These are phyloP conservation scores for Heterohyrax brucei DNA, from an alignment of 2,797 vertebrate genomes.

Conservation along the genomic window DNA sequence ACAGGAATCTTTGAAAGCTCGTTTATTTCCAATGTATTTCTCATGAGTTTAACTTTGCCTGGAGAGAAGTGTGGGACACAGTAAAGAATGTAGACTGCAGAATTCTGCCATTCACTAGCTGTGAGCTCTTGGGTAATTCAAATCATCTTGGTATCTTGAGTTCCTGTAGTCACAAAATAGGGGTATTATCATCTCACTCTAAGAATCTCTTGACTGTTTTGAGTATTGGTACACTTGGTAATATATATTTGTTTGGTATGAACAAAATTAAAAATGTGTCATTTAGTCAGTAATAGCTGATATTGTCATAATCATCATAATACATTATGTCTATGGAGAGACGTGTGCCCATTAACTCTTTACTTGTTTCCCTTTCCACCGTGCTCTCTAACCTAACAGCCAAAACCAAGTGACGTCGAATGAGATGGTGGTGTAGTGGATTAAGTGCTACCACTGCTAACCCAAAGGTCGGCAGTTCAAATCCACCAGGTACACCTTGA, in stretches of 20 bases:
- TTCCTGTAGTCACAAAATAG: constrained; percentile 10
- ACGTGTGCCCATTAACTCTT: background rate
- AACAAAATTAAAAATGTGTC: background rate
- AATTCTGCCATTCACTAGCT: background rate
- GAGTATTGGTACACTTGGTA: background rate
- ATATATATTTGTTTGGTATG: background rate
- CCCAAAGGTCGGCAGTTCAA: no score
- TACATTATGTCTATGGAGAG: background rate
- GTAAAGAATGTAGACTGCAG: background rate
- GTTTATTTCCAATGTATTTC: constrained; percentile 10
- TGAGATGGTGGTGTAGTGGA: no score
- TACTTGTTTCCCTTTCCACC: background rate
- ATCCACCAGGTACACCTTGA: no score
- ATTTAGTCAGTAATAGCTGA: constrained; percentile 10
- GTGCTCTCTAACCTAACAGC: background rate
- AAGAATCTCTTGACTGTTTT: constrained; percentile 25
- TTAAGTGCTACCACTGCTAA: no score
- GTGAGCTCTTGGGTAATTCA: background rate
- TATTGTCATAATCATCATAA: background rate
- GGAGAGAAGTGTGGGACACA: background rate
- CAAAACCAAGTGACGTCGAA: background rate
- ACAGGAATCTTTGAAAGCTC: background rate
- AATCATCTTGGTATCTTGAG: background rate
- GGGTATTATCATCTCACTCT: background rate
- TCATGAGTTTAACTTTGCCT: background rate